A percentile compares a stretch with the other conserved stretches of the same genome.
These are phyloP conservation scores for Andinoacara biseriatus DNA, from an alignment of 2,113 vertebrate species.

Conservation along the genomic window DNA sequence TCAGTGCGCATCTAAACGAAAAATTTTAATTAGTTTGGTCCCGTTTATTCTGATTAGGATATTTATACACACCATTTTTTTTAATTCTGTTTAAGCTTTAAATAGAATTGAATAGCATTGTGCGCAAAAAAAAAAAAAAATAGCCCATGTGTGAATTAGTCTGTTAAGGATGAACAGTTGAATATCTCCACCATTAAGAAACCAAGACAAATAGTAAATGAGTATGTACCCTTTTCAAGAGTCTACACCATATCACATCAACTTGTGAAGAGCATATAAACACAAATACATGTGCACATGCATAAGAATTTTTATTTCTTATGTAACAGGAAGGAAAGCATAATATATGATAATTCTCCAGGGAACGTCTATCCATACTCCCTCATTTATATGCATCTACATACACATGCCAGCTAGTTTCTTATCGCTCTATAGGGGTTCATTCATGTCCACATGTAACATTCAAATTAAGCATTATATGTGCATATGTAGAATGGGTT, in stretches of 20 bases:
- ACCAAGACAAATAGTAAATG: too few relatives aligned
- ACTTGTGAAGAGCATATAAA: neutral
- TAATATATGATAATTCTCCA: slow-evolving; percentile 24
- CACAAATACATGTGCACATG: neutral
- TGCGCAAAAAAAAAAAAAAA: too few relatives aligned
- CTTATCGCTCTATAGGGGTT: slow-evolving; percentile 32
- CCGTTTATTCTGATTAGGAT: too few relatives aligned
- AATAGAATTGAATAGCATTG: too few relatives aligned
- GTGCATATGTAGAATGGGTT: neutral
- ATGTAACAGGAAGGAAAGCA: slow-evolving; percentile 6
- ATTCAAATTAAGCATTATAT: slow-evolving; percentile 29
- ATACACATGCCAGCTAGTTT: slow-evolving; percentile 2
- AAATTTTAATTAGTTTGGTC: too few relatives aligned
- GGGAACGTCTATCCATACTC: slow-evolving; percentile 2
- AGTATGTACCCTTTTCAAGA: neutral
- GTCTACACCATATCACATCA: neutral
- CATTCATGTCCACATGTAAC: slow-evolving; percentile 32
- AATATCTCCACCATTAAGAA: neutral
- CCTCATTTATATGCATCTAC: slow-evolving; percentile 11
- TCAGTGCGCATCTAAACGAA: too few relatives aligned
- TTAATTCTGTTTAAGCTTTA: too few relatives aligned
- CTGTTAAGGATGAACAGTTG: neutral
- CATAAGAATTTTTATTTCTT: neutral
- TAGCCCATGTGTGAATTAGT: too few relatives aligned
- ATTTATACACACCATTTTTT: too few relatives aligned